Conservation (phyloP, 2,888 invertebrate species). For the Drosophila prostipennis region DNA sequence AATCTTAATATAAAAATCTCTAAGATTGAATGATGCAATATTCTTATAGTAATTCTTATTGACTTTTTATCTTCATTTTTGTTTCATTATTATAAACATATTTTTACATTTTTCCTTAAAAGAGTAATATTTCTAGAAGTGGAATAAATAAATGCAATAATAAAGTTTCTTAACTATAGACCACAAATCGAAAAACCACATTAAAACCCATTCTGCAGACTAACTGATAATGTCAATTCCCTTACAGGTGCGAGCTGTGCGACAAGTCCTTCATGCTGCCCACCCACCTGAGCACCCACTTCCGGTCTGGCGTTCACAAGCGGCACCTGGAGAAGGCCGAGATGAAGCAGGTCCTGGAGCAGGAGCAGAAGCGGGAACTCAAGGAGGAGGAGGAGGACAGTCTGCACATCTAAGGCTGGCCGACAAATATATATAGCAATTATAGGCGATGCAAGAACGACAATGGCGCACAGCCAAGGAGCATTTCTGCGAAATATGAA, state of each 20-base stretch:
- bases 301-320: conserved; percentile 72
- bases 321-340: conserved; percentile 70
- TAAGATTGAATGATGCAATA: no score
- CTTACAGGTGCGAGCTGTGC: conserved; percentile 64
- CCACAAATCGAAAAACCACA: no score
- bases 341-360: conserved; percentile 59
- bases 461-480: conserved; percentile 29
- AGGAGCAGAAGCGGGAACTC: conserved; percentile 60
- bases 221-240: not conserved
- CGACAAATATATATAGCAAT: conserved; percentile 7
- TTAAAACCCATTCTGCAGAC: no score
- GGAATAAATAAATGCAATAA: no score
- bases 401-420: conserved; percentile 60
- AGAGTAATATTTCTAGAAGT: no score
- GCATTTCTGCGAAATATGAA: conserved; percentile 29
- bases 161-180: no score
- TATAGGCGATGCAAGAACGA: conserved; percentile 10
- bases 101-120: no score
- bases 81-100: no score
- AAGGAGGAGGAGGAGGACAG: conserved; percentile 72
- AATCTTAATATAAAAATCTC: no score
- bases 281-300: conserved; percentile 70
- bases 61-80: no score
- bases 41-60: no score
- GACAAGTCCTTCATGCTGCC: conserved; percentile 74